Base-by-base conservation (phyloP, 2,888 invertebrate species). In the Plebejus argus region DNA sequence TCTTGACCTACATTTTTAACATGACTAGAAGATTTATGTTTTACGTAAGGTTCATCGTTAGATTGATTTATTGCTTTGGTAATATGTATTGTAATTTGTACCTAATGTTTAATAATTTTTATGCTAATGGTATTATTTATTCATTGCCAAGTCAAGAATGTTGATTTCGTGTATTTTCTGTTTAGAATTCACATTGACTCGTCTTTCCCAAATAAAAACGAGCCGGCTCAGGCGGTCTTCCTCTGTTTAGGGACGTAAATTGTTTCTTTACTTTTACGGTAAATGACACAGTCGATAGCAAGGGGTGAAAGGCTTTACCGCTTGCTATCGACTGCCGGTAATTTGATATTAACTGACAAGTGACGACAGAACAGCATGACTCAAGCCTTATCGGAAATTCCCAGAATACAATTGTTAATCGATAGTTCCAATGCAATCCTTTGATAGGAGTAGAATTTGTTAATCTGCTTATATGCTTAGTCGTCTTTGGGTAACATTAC, bases 1-100 rank as follows among this genome's bases (percentile, higher is more conserved):
- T 28, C 66, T 66, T 66, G 66, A 66, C 66, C 66, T 33, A 66
- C 18, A 66, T 66, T 28, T 33, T 28, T 66, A 61, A 66, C 66
- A 66, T 33, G 28, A 12, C 23, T 23, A 23, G 66, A 66, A 15
- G 28, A 33, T 66, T 66, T 66, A 66, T 66, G 66, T 66, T 66
- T 66, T 66, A 33, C 28, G 18, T 66, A 28, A 66, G 66, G 5
- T 66, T 66, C 28, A 28, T 15, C 20, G 23, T 66, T 66, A 15
- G 28, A 66, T 66, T 66, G 15, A 66, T 10, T 28, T 10, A 66
- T 28, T 66, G 15, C 28, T 33, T 33, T 12, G 18, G 12, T 28
- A 66, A 28, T 66, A 20, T 66, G 28, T 28, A 6, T 66, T 66
- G 5, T 10, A 33, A 66, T 61, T n/a, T n/a, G n/a, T n/a, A n/a